A percentile compares a stretch with the other conserved stretches of the same genome.
Conservation (phyloP, 1,140 invertebrate species). For the Ooceraea biroi region DNA sequence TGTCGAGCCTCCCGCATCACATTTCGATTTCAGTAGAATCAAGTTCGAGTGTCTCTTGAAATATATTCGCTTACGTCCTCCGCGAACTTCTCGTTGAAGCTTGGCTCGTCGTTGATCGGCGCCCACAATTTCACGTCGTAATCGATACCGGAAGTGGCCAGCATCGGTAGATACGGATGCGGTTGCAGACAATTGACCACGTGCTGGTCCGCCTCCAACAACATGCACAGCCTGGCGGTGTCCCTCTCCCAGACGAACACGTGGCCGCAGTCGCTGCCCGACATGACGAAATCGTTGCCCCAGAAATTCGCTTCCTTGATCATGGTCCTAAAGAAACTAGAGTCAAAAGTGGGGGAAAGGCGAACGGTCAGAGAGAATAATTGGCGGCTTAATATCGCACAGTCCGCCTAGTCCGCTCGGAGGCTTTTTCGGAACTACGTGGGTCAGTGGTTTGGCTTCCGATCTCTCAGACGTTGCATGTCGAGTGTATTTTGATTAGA, state of each 20-base stretch:
- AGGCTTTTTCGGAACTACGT: conserved; percentile 80
- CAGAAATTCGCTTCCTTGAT: conserved; percentile 97
- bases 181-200: conserved; percentile 96
- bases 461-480: conserved; percentile 60
- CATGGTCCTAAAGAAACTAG: conserved; percentile 91
- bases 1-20: background rate
- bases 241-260: conserved; percentile 91
- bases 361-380: conserved; percentile 82
- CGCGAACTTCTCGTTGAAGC: conserved; percentile 90
- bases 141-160: conserved; percentile 96
- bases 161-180: conserved; percentile 92
- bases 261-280: conserved; percentile 95
- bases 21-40: conserved; percentile 6
- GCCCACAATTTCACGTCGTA: conserved; percentile 96
- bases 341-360: conserved; percentile 83
- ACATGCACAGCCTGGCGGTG: conserved; percentile 90
- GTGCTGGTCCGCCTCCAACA: conserved; percentile 94
- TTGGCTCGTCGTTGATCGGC: conserved; percentile 88
- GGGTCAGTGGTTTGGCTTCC: conserved; percentile 71
- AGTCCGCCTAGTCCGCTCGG: conserved; percentile 85
- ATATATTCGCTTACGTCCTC: conserved; percentile 88
- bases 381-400: conserved; percentile 80
- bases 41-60: background rate
- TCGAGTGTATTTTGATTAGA: conserved; percentile 34
- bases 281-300: conserved; percentile 94